Evolutionary conservation across 2,888 invertebrate species (phyloP), one percentile per base, ranked within the genome.

Genomic region (Acronicta leporina): DNA sequence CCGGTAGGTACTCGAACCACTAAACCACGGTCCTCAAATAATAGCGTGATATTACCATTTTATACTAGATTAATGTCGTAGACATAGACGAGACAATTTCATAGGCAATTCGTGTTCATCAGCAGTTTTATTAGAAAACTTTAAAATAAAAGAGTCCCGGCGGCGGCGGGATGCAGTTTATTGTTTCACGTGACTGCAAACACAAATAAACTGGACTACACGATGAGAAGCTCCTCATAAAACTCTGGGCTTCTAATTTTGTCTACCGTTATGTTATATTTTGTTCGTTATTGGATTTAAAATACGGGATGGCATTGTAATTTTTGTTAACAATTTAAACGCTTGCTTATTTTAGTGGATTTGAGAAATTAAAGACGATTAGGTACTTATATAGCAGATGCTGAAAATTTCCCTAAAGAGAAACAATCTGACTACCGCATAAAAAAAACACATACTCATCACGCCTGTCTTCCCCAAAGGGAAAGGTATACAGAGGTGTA

Each of bases 101-200:
- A 77, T 20, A 65, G 56, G 66, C 75, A 82, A 83, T 87, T 85
- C 77, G 71, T 77, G 81, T 82, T 85, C 83, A 86, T 84, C 81
- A 83, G 75, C 81, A 82, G 82, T 85, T 88, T 86, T 88, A 88
- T 87, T 85, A 80, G 80, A 77, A 87, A 87, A 85, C 71, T 88
- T 82, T 82, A 81, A 84, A 84, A 83, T 83, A 85, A 81, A 83
- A 78, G 68, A 71, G 74, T 63, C 63, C 55, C 61, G 58, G 57
- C 55, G 58, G 57, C 55, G 68, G 69, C 40, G 58, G 66, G 75
- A 71, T 83, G 81, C 81, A 83, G 67, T 87, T 84, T 85, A 86
- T 84, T 84, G 81, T 84, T 77, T 68, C 80, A 77, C 82, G 81
- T 78, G 79, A 77, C 64, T 73, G 54, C 67, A 69, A 53, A 52